Evolutionary conservation across 2,113 vertebrate genomes (phyloP), one percentile per base, ranked within the genome.

Genomic region (Collichthys lucidus): DNA sequence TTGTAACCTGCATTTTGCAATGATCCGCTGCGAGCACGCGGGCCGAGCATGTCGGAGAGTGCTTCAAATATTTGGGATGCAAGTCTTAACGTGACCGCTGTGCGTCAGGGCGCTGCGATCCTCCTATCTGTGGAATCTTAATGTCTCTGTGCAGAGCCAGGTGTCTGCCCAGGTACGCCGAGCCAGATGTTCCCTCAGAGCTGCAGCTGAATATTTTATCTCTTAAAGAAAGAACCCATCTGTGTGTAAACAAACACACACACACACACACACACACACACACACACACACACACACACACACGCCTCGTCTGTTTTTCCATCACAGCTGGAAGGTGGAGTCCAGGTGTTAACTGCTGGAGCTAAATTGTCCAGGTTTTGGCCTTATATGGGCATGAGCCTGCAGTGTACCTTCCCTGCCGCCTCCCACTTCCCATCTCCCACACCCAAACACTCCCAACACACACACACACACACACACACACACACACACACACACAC

Each of bases 311-410:
- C 19, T 49, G 6, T 42, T 16, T 20, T 47, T 16, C 15, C 3
- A 4, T 20, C 11, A 11, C 29, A 14, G 70, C 83, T 47, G 50
- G 47, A 63, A 77, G 88, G 88, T 61, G 86, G 77, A 68, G 76
- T 80, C 77, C 90, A 93, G 93, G 92, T 94, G 91, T 77, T 69
- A 40, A 60, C 70, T 72, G 56, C 70, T 4, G 31, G 0, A 5
- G 71, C 19, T 74, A 78, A 86, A 82, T 74, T 82, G 69, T 85
- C 53, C 88, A 88, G 53, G 77, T 83, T 88, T 92, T 82, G 35
- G 57, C 93, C 93, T 91, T 93, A 91, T 93, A 93, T 87, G 93
- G 92, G 14, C 16, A 87, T 31, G n/a, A 87, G 74, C 75, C 8
- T 69, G 82, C 47, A 77, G 82, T 40, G 7, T n/a, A 86, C 69